Evolutionary conservation across 2,113 vertebrate species (phyloP).

Genomic region (Odontophorus gujanensis): DNA sequence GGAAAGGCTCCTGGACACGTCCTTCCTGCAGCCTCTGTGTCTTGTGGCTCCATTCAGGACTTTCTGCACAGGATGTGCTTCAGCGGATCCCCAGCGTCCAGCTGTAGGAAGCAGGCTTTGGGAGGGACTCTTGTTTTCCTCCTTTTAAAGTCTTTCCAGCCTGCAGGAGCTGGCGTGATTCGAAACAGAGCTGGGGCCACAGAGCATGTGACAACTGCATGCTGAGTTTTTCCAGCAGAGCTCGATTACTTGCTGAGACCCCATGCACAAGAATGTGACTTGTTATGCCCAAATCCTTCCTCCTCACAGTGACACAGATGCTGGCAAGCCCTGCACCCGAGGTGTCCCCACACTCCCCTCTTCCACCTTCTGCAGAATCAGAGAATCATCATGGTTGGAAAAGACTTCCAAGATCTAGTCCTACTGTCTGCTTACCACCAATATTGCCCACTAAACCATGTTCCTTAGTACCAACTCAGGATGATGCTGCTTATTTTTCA

Average conservation of each 20-base stretch:
- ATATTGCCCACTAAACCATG: no score
- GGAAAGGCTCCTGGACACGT: neutral
- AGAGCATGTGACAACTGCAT: accelerated
- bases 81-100: neutral
- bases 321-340: neutral
- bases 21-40: neutral
- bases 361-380: neutral
- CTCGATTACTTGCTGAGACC: neutral
- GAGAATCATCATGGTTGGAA: no score
- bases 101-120: neutral
- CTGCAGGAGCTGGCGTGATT: neutral
- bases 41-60: accelerated
- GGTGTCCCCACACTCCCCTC: neutral
- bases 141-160: neutral
- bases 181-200: accelerated
- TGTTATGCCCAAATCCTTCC: neutral
- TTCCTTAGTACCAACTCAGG: neutral
- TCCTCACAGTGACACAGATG: neutral
- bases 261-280: neutral
- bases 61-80: neutral
- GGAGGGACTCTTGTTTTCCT: neutral
- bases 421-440: no score
- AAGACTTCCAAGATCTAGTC: no score
- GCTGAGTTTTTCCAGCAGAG: neutral
- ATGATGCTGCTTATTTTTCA: neutral